Percentiles rank a stretch among this genome's conserved stretches.
phyloP scores from a whole-genome alignment of 2,888 invertebrate genomes.

The Rotaria socialis region DNA sequence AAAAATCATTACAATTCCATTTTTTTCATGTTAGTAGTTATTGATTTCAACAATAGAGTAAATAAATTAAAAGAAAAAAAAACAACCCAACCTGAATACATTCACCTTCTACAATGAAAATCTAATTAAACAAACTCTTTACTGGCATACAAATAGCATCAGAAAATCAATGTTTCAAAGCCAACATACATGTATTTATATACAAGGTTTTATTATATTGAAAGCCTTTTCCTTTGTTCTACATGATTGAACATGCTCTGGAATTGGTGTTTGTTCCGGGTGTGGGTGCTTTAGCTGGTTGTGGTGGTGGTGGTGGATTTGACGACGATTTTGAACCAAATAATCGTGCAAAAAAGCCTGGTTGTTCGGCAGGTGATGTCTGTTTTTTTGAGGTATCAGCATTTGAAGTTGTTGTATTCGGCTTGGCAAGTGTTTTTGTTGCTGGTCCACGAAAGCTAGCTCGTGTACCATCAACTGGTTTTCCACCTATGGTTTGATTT shows the following conservation, averaged over 20 bases:
- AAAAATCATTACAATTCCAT: neutral
- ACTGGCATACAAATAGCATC: neutral
- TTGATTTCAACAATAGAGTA: neutral
- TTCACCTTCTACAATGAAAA: slow-evolving; percentile 3
- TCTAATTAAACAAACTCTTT: neutral
- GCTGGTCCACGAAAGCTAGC: neutral
- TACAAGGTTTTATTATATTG: neutral
- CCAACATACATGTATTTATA: neutral
- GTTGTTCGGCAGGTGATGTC: neutral
- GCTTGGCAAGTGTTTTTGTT: neutral
- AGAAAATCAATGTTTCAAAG: neutral
- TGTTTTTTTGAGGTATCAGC: neutral
- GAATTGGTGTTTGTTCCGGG: neutral
- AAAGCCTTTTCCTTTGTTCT: neutral
- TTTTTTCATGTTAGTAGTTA: neutral
- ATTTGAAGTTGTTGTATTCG: neutral
- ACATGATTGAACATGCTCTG: neutral
- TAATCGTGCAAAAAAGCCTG: neutral
- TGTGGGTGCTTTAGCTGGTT: neutral
- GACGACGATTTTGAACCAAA: neutral
- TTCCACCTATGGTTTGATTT: neutral
- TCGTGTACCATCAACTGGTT: neutral
- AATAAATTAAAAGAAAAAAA: neutral
- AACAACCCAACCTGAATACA: neutral
- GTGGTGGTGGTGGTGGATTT: neutral